Conservation (phyloP, 2,797 vertebrate species). For the Oophaga sylvatica region DNA sequence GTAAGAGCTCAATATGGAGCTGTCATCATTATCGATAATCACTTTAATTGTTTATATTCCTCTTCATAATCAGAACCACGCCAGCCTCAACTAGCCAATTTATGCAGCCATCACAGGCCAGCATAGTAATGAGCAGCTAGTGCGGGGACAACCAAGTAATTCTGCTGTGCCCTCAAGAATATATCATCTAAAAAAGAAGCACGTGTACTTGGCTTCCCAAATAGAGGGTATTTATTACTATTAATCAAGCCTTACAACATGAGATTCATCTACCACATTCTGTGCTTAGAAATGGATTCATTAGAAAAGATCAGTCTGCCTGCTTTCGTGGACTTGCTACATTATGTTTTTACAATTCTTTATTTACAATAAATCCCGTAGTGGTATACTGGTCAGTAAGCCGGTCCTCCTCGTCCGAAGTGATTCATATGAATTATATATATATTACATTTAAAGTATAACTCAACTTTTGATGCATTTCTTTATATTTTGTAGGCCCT, state of each 20-base stretch:
- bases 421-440: neutral
- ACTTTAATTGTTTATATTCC: constrained; percentile 52
- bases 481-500: too few relatives aligned
- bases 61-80: constrained; percentile 53
- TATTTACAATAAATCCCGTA: neutral
- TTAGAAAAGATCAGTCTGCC: neutral
- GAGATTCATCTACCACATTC: neutral
- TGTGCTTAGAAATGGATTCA: neutral
- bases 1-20: constrained; percentile 31
- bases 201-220: neutral
- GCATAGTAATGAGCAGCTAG: constrained; percentile 39
- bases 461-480: too few relatives aligned
- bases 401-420: neutral
- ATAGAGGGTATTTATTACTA: constrained; percentile 15
- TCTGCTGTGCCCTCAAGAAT: constrained; percentile 10
- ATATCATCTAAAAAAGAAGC: constrained; percentile 20
- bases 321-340: neutral
- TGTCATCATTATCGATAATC: constrained; percentile 44
- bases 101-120: constrained; percentile 36
- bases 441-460: too few relatives aligned
- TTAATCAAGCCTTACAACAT: neutral
- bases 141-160: constrained; percentile 20
- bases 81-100: constrained; percentile 31
- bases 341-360: neutral
- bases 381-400: neutral